Evolutionary conservation across 2,888 invertebrate species (phyloP), one percentile per base, ranked within the genome.

Genomic region (Arge pagana): DNA sequence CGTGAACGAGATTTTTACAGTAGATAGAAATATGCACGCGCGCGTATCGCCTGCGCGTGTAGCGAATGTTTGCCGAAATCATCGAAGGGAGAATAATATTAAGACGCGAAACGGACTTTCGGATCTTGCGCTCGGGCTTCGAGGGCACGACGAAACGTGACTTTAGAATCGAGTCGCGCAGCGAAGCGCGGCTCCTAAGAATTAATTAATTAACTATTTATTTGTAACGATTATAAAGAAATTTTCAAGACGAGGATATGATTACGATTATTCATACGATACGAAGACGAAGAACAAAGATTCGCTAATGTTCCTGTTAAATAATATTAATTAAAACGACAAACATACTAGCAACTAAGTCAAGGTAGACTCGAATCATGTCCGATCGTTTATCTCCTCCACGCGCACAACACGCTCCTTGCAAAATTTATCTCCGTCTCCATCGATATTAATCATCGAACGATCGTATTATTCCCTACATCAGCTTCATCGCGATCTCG

Each of bases 301-400:
- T 72, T 74, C 72, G 71, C 73, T 74, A 64, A 74, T 75, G 75
- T 75, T 75, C 74, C 74, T 75, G 73, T 75, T 75, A 69, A 71
- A 70, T 70, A 66, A 70, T 71, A 70, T 67, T 71, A 67, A 39
- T 23, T 5, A 23, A 64, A 68, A 33, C 7, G 33, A n/a, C 8
- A 33, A 10, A 33, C 8, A 59, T 58, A 63, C 58, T 67, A 67
- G 59, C 66, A 66, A 67, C 66, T 67, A 66, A 74, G 74, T 72
- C 72, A 70, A 30, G 24, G 28, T 45, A 33, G 31, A 42, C 42
- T 30, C 42, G 42, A 42, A 42, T 30, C 31, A 42, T 4, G 16
- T 31, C 21, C 31, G 42, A 42, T 42, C 42, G 42, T n/a, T n/a
- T n/a, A n/a, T n/a, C n/a, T n/a, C n/a, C n/a, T n/a, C n/a, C n/a